Percentiles rank a stretch among this genome's conserved stretches.
These are phyloP conservation scores for Prietella phreatophila DNA, from an alignment of 2,113 vertebrate genomes.

Conservation along the genomic window DNA sequence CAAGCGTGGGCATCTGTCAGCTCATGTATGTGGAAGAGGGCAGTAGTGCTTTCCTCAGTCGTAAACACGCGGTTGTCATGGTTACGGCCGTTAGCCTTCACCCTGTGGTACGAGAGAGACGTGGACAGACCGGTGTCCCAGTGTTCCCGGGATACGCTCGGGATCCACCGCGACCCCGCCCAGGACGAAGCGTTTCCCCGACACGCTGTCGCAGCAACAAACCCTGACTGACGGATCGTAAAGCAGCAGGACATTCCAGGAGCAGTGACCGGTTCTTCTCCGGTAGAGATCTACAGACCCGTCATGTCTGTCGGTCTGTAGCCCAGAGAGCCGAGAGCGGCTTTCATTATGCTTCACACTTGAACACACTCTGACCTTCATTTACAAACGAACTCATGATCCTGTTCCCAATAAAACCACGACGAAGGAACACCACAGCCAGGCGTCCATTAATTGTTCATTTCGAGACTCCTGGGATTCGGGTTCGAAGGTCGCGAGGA, in stretches of 20 bases:
- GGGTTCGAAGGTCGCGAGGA: neutral
- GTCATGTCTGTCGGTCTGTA: neutral
- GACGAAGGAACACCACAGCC: neutral
- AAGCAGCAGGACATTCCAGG: neutral
- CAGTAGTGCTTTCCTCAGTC: neutral
- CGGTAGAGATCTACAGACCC: neutral
- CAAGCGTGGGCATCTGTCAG: neutral
- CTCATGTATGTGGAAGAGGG: neutral
- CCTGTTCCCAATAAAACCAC: neutral
- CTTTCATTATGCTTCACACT: neutral
- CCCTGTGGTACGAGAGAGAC: neutral
- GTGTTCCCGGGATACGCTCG: neutral
- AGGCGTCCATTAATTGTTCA: neutral
- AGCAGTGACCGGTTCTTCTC: neutral
- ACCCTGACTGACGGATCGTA: neutral
- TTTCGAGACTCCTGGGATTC: neutral
- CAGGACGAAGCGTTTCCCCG: neutral
- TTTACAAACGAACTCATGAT: neutral
- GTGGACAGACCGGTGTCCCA: neutral
- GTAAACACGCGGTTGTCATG: neutral
- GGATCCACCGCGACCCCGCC: neutral
- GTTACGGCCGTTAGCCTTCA: neutral
- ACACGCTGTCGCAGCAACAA: neutral
- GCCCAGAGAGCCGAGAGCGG: neutral
- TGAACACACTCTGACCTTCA: neutral